Base-by-base conservation (phyloP, 2,888 invertebrate species). In the Orchesella flavescens region DNA sequence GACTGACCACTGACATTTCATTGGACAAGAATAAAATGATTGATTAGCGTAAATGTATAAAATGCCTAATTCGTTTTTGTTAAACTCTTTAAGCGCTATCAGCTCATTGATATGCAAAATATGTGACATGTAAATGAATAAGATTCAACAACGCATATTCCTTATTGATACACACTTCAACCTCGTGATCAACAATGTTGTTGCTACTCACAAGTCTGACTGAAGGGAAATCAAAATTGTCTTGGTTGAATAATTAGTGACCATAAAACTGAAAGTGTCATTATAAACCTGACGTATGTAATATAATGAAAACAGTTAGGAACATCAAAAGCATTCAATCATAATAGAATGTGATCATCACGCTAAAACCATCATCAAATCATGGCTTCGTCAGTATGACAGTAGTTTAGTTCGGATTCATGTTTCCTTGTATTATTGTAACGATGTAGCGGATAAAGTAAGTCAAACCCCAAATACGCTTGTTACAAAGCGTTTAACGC, bases 251-350 rank as follows among this genome's bases (percentile, higher is more conserved):
- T 43, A 59, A 63, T 71, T 71, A 71, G 71, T 53, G 55, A 34
- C n/a, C 13, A 55, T 57, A 34, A 71, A 71, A 71, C 43, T 53
- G 71, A 71, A 71, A 69, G 69, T 69, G 69, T 69, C 69, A 53
- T 49, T 53, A 7, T 53, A 34, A 57, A 17, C 3, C 34, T 34
- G 34, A 34, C 3, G 7, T 34, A 34, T 34, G n/a, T n/a, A n/a
- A 34, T 7, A 34, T 34, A 34, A 34, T 4, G 34, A 34, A n/a
- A n/a, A n/a, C n/a, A n/a, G n/a, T n/a, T n/a, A n/a, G n/a, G n/a
- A n/a, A n/a, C n/a, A n/a, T n/a, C n/a, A n/a, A n/a, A n/a, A n/a
- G n/a, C n/a, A n/a, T n/a, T 34, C 34, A 34, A 34, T 34, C 34
- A 34, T 34, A 34, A 34, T n/a, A n/a, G n/a, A 34, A 34, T 34